These are phyloP conservation scores for Periplaneta americana DNA, from an alignment of 1,140 invertebrate species.

Conservation along the genomic window DNA sequence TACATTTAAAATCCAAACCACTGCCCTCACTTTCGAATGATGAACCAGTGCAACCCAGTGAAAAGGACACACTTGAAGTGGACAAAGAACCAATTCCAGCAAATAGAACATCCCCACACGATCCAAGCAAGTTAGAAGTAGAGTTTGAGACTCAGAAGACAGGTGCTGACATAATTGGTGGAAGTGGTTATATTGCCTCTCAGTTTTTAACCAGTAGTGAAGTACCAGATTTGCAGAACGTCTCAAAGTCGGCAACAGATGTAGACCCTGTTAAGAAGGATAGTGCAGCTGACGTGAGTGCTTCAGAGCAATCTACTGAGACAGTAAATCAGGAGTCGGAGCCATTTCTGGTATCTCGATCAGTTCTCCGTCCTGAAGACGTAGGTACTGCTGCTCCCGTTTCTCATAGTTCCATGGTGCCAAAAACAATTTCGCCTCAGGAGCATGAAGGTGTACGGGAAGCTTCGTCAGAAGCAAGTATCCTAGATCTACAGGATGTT, in stretches of 20 bases:
- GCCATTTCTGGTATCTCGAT: not conserved
- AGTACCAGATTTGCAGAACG: not conserved
- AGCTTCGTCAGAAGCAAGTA: slow-evolving; percentile 29
- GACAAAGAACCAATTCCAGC: not conserved
- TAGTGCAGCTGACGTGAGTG: not conserved
- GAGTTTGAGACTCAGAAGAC: not conserved
- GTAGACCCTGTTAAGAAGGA: not conserved
- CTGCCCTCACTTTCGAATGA: not conserved
- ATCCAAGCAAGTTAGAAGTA: not conserved
- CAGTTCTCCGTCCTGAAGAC: not conserved
- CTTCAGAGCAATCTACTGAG: not conserved
- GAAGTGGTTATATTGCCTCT: slow-evolving; percentile 7
- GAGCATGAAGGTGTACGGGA: not conserved
- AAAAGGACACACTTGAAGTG: not conserved
- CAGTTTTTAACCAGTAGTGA: not conserved
- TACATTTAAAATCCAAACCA: not conserved
- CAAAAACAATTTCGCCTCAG: not conserved
- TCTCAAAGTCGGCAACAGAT: not conserved
- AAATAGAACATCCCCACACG: not conserved
- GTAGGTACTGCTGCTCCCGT: not conserved
- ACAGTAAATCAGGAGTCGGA: not conserved
- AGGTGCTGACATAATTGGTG: slow-evolving; percentile 2
- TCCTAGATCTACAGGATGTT: slow-evolving; percentile 41
- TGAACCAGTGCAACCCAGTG: not conserved
- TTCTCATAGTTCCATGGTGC: not conserved